Conservation (phyloP, 2,888 invertebrate species). For the Perdita meconis region DNA sequence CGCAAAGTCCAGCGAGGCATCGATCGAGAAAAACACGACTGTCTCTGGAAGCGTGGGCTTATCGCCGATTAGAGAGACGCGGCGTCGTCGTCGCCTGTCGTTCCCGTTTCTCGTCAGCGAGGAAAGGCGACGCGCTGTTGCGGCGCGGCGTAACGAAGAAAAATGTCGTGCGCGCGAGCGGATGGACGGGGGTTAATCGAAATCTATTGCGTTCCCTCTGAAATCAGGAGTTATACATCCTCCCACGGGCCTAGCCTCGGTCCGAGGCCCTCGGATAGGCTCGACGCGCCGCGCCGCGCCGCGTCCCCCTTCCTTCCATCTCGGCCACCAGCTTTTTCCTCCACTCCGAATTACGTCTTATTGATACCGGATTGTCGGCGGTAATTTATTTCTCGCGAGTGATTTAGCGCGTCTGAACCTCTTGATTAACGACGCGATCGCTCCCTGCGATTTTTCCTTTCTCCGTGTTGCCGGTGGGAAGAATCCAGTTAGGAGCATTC, state of each 20-base stretch:
- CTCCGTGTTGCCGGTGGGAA: not conserved
- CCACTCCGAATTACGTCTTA: slow-evolving; percentile 74
- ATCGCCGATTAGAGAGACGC: not conserved
- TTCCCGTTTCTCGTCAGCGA: not conserved
- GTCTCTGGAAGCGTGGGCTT: not conserved
- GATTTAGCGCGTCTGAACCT: slow-evolving; percentile 59
- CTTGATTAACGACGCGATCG: slow-evolving; percentile 48
- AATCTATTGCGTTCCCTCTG: slow-evolving; percentile 72
- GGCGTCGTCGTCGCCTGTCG: not conserved
- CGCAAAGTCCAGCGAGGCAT: not conserved
- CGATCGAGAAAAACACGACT: slow-evolving; percentile 7
- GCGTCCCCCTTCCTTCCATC: slow-evolving; percentile 17
- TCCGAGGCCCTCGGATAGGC: no score
- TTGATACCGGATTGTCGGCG: slow-evolving; percentile 74
- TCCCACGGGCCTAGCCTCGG: slow-evolving; percentile 52
- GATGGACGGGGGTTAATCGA: slow-evolving; percentile 71
- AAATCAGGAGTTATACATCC: slow-evolving; percentile 76
- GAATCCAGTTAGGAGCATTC: not conserved
- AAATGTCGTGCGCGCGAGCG: slow-evolving; percentile 64
- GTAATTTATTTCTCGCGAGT: slow-evolving; percentile 74
- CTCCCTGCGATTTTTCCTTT: slow-evolving; percentile 14
- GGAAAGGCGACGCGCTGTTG: not conserved
- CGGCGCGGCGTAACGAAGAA: slow-evolving; percentile 70
- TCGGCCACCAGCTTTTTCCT: slow-evolving; percentile 6
- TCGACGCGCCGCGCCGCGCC: no score